Evolutionary conservation across 23 tunicate genomes (phyloP).

Genomic region (Styela plicata): DNA sequence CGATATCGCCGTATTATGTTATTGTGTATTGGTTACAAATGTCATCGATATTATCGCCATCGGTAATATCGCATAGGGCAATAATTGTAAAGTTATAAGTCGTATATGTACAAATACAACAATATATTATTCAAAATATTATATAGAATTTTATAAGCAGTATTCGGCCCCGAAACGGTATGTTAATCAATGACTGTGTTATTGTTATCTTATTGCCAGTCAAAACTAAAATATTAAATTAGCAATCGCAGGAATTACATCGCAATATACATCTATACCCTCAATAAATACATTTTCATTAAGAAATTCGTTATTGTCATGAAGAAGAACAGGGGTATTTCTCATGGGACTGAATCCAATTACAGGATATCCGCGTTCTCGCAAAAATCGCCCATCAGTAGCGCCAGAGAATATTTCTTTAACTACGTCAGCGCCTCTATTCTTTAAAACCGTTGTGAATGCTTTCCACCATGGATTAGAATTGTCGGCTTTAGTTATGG

Average conservation of each 20-base stretch:
- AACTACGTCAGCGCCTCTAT: slow-evolving; percentile 28
- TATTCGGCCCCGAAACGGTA: too few relatives aligned
- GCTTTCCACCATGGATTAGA: slow-evolving; percentile 78
- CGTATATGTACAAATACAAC: too few relatives aligned
- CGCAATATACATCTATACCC: slow-evolving; percentile 29
- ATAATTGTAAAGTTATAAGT: too few relatives aligned
- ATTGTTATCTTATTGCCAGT: neutral
- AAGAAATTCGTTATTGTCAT: slow-evolving; percentile 34
- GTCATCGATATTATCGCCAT: too few relatives aligned
- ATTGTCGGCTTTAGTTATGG: slow-evolving; percentile 36
- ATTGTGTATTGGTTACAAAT: too few relatives aligned
- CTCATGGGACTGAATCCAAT: slow-evolving; percentile 33
- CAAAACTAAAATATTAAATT: neutral
- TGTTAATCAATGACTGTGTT: too few relatives aligned
- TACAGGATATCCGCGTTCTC: slow-evolving; percentile 18
- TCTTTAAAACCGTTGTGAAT: slow-evolving; percentile 37
- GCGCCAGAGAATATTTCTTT: slow-evolving; percentile 18
- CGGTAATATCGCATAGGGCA: too few relatives aligned
- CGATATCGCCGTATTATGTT: too few relatives aligned
- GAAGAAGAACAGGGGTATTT: slow-evolving; percentile 28
- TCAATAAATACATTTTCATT: slow-evolving; percentile 19
- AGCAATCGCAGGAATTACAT: slow-evolving; percentile 20
- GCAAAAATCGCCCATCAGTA: slow-evolving; percentile 24
- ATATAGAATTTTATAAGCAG: too few relatives aligned
- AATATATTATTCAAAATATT: too few relatives aligned